Evolutionary conservation across 2,888 invertebrate genomes (phyloP).

Genomic region (Mimachlamys varia): DNA sequence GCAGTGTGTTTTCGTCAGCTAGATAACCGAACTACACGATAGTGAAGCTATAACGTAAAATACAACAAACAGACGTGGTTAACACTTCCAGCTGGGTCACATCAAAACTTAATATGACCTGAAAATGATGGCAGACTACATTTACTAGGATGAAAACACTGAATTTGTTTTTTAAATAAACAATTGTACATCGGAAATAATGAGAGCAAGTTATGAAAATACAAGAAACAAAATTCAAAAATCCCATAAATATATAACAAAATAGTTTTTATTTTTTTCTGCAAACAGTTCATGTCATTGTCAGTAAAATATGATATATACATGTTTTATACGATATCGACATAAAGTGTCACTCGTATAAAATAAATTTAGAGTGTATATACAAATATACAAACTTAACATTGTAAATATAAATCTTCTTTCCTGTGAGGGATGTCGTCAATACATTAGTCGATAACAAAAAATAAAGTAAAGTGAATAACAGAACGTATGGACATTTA

Average conservation of each 20-base stretch:
- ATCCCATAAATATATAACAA: not conserved
- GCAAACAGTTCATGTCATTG: slow-evolving; percentile 28
- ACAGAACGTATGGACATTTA: no score
- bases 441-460: not conserved
- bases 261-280: not conserved
- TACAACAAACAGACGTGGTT: no score
- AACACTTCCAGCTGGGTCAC: no score
- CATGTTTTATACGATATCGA: not conserved
- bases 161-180: no score
- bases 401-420: not conserved
- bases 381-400: not conserved
- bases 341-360: not conserved
- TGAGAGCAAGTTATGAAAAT: not conserved
- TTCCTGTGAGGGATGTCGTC: not conserved
- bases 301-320: slow-evolving; percentile 1
- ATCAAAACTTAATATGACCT: no score
- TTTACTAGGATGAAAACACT: no score
- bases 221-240: not conserved
- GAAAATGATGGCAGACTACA: no score
- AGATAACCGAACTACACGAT: no score
- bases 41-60: no score
- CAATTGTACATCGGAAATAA: no score
- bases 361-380: not conserved
- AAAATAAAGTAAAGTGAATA: no score
- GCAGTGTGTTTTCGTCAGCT: no score